A percentile compares a stretch with the other conserved stretches of the same genome.
These are phyloP conservation scores for Pyrrhia umbra DNA, from an alignment of 2,888 invertebrate species.

Conservation along the genomic window DNA sequence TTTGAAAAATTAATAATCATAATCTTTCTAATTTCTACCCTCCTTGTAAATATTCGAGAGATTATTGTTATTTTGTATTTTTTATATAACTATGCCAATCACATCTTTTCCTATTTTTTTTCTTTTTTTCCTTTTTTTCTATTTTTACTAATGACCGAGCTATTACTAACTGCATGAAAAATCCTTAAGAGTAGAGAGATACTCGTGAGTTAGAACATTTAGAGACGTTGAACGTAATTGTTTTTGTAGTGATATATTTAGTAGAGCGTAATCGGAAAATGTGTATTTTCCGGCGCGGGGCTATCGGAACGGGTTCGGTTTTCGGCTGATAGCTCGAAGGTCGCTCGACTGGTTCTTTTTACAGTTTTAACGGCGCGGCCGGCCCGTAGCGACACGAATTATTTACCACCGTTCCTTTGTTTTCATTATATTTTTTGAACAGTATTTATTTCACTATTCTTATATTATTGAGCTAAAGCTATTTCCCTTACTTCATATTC, in stretches of 20 bases:
- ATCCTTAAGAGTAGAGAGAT: constrained; percentile 41
- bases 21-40: constrained; percentile 68
- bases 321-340: constrained; percentile 85
- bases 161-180: constrained; percentile 81
- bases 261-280: constrained; percentile 71
- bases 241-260: constrained; percentile 30
- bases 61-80: constrained; percentile 75
- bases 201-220: constrained; percentile 5
- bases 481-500: not conserved
- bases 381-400: constrained; percentile 71
- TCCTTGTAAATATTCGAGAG: constrained; percentile 83
- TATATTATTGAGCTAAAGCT: not conserved
- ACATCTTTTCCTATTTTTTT: constrained; percentile 82
- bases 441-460: constrained; percentile 8
- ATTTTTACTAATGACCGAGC: constrained; percentile 68
- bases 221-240: constrained; percentile 6
- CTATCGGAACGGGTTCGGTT: constrained; percentile 72
- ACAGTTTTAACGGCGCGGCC: constrained; percentile 87
- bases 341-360: constrained; percentile 86
- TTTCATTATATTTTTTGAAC: constrained; percentile 60
- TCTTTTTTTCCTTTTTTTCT: constrained; percentile 64
- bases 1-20: constrained; percentile 59
- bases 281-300: constrained; percentile 67
- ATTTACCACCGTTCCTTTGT: constrained; percentile 73
- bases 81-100: constrained; percentile 88